phyloP scores from a whole-genome alignment of 2,797 vertebrate genomes.

The Diplodus sargus region DNA sequence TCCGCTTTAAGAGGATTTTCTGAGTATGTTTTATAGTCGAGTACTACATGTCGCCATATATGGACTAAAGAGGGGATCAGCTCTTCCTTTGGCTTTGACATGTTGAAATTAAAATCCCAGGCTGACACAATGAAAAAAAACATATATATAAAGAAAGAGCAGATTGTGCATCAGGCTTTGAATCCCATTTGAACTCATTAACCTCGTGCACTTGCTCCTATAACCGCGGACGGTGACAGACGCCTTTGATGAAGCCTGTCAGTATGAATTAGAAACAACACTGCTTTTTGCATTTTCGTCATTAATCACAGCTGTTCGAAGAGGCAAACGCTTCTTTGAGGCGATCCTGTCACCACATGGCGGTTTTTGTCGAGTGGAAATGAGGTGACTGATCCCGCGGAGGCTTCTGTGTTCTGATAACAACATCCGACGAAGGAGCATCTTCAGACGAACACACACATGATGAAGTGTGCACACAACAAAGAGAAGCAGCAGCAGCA shows the following conservation, averaged over 20 bases:
- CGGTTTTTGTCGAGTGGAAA: neutral
- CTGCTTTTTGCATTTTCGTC: slow-evolving; percentile 48
- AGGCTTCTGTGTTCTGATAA: slow-evolving; percentile 4
- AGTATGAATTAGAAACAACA: slow-evolving; percentile 48
- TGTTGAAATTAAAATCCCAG: slow-evolving; percentile 32
- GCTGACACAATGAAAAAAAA: neutral
- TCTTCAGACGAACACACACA: slow-evolving; percentile 14
- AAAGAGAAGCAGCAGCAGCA: neutral
- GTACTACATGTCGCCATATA: slow-evolving; percentile 53
- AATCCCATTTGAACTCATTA: slow-evolving; percentile 48
- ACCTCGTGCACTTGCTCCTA: slow-evolving; percentile 15
- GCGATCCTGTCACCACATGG: slow-evolving; percentile 23
- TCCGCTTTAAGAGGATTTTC: slow-evolving; percentile 61
- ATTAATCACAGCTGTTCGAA: slow-evolving; percentile 47
- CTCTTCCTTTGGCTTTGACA: slow-evolving; percentile 12
- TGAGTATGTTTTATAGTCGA: slow-evolving; percentile 35
- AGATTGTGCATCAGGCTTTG: slow-evolving; percentile 1
- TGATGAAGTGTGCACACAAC: neutral
- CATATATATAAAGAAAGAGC: neutral
- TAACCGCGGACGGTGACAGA: slow-evolving; percentile 10
- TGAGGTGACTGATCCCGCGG: slow-evolving; percentile 34
- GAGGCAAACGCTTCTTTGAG: slow-evolving; percentile 33
- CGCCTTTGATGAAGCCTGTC: slow-evolving; percentile 56
- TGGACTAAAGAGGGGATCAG: slow-evolving; percentile 26
- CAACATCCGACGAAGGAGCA: neutral